These are phyloP conservation scores for Schizaphis graminum DNA, from an alignment of 2,888 invertebrate genomes.

Conservation along the genomic window DNA sequence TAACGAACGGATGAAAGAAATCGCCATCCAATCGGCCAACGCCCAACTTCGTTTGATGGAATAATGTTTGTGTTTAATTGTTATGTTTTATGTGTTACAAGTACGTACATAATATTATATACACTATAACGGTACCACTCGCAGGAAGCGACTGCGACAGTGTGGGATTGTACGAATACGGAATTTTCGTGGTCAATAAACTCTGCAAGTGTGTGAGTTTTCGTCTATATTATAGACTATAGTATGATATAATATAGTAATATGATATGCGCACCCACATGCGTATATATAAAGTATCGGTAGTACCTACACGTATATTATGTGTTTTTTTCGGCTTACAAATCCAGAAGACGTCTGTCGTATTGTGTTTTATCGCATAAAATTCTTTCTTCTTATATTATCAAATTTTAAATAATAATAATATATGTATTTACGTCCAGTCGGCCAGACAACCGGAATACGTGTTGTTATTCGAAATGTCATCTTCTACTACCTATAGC, in stretches of 20 bases:
- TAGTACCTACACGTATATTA: neutral
- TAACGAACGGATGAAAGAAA: neutral
- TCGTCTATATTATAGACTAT: neutral
- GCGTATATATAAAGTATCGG: neutral
- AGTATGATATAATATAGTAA: neutral
- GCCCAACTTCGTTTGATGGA: neutral
- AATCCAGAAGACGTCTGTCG: neutral
- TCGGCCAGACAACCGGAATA: neutral
- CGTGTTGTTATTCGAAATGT: neutral
- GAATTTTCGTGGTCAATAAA: conserved; percentile 63
- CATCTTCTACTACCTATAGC: neutral
- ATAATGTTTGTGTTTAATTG: neutral
- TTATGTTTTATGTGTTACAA: neutral
- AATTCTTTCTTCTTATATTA: neutral
- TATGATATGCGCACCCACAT: neutral
- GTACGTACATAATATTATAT: neutral
- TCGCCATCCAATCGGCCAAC: neutral
- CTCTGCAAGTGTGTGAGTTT: conserved; percentile 21
- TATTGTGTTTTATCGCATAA: neutral
- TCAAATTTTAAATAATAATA: neutral
- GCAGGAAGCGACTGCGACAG: conserved; percentile 5
- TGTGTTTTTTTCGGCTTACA: neutral
- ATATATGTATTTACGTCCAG: neutral
- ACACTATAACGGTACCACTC: neutral
- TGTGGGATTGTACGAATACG: conserved; percentile 46